Base-by-base conservation (phyloP, 2,888 invertebrate genomes). In the Drosophila flavopinicola region DNA sequence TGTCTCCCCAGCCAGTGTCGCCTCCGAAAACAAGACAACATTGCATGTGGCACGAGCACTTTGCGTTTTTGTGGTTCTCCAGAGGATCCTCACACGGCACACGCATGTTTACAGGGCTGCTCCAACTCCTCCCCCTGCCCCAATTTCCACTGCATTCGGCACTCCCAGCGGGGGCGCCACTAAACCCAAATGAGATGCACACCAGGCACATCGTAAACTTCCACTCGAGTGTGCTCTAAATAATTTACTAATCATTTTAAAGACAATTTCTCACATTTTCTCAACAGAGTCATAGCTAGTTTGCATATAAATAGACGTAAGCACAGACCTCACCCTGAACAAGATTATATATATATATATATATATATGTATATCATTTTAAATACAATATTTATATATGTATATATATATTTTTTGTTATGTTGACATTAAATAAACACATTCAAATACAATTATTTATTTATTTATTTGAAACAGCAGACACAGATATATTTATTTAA, bases 21-120 rank as follows among this genome's bases (percentile, higher is more conserved):
- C n/a, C n/a, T n/a, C n/a, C n/a, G n/a, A n/a, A n/a, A n/a, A n/a
- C n/a, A n/a, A n/a, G n/a, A n/a, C n/a, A n/a, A 27, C 63, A 38
- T 77, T 48, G 75, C 72, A 64, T 75, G 78, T 56, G 45, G 54
- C n/a, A n/a, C 64, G 57, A 54, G 58, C 63, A 59, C 52, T 66
- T 77, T 49, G 65, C 75, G 69, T 74, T 80, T 85, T 85, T 87
- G 88, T 87, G 80, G 75, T 80, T 69, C 85, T 85, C 88, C 66
- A 80, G 86, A 85, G 87, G 70, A 70, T 79, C 78, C 70, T 35
- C 48, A 56, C 59, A 37, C 65, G 48, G 33, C 45, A 35, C 64
- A 68, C 73, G 54, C 72, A 61, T 69, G 48, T 45, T 67, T 52
- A 59, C 20, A 52, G 6, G 11, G 20, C 29, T 44, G 27, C 44